Percentiles rank a stretch among this genome's conserved stretches.
Conservation (phyloP, 2,888 invertebrate genomes). For the Cremastinae sp. region DNA sequence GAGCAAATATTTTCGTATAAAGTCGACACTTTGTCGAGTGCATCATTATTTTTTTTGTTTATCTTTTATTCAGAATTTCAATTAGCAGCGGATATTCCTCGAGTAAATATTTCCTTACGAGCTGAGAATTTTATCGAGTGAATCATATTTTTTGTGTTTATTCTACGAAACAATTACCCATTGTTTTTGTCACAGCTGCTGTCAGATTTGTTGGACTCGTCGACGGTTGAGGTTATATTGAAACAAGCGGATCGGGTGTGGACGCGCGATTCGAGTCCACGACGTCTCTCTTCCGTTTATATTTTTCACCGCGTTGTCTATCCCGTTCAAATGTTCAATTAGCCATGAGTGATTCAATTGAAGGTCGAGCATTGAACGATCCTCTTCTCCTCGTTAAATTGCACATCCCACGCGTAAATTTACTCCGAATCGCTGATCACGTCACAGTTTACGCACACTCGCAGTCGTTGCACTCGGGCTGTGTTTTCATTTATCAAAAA, state of each 20-base stretch:
- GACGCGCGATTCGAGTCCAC: slow-evolving; percentile 6
- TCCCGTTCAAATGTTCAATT: slow-evolving; percentile 30
- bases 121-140: too few relatives aligned
- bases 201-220: too few relatives aligned
- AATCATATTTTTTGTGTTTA: too few relatives aligned
- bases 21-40: too few relatives aligned
- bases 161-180: too few relatives aligned
- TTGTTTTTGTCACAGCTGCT: too few relatives aligned
- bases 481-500: not conserved
- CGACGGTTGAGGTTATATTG: too few relatives aligned
- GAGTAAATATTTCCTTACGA: too few relatives aligned
- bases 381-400: slow-evolving; percentile 34
- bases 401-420: slow-evolving; percentile 48
- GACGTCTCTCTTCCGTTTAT: slow-evolving; percentile 2
- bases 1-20: too few relatives aligned
- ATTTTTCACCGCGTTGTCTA: not conserved
- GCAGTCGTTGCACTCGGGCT: slow-evolving; percentile 16
- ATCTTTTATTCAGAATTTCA: too few relatives aligned
- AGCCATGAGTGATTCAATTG: slow-evolving; percentile 23
- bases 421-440: slow-evolving; percentile 36
- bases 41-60: too few relatives aligned
- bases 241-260: not conserved
- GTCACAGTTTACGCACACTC: slow-evolving; percentile 35
- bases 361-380: slow-evolving; percentile 29
- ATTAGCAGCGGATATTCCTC: too few relatives aligned